Evolutionary conservation across 1,140 invertebrate species (phyloP), one percentile per base, ranked within the genome.

Genomic region (Lasioglossum baleicum): DNA sequence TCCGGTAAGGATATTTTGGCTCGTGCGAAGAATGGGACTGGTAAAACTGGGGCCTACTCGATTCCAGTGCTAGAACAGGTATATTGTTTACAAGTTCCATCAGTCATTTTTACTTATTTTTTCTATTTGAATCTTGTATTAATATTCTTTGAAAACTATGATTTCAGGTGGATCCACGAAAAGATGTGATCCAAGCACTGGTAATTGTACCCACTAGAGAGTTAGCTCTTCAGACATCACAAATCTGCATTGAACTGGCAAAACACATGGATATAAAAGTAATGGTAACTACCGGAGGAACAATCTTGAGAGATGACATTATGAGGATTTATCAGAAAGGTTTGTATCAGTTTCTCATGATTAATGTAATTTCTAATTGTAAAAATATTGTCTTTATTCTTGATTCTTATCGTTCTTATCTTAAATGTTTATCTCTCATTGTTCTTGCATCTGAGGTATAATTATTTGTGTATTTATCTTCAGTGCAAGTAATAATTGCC

Each of bases 241-340:
- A 99, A 94, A 99, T 99, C 90, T 99, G 99, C 93, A 99, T 99
- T 92, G 98, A 99, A 93, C 94, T 99, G 77, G 96, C 98, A 80
- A 99, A 99, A 94, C 98, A 99, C 93, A 95, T 98, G 94, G 95
- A 97, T 90, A 95, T 98, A 86, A 97, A 98, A 93, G 97, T 99
- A 72, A 99, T 99, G 99, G 99, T 99, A 67, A 99, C 99, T 83
- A 99, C 99, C 88, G 98, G 96, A 90, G 99, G 99, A 87, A 99
- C 99, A 82, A 99, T 99, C 94, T 95, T 99, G 80, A 97, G 98
- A 91, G 99, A 99, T 94, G 99, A 99, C 93, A 99, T 99, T 92
- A 98, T 99, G 96, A 97, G 99, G 94, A 98, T 99, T 92, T 99
- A 99, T 94, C 98, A 99, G 93, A 98, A 98, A 96, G 96, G 96